Conservation (phyloP, 2,113 vertebrate species). For the Apteryx mantelli region DNA sequence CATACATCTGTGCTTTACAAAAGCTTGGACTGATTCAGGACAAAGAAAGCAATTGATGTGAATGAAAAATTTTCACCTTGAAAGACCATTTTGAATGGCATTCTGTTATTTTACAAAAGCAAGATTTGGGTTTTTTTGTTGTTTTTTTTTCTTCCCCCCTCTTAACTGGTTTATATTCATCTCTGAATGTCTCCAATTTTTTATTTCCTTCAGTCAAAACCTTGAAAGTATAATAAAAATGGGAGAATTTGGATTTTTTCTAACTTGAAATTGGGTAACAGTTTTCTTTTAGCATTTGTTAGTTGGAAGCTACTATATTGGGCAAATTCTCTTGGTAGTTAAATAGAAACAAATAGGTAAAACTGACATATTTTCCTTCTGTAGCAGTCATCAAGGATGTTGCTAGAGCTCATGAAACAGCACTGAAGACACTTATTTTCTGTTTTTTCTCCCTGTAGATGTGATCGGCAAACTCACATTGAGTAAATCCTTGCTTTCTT, state of each 20-base stretch:
- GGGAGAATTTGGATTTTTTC: background rate
- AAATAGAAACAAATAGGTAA: conserved; percentile 10
- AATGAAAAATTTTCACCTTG: conserved; percentile 59
- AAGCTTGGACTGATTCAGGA: conserved; percentile 66
- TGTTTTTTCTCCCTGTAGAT: background rate
- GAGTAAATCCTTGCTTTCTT: background rate
- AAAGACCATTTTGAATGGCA: conserved; percentile 66
- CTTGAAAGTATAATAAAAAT: conserved; percentile 12
- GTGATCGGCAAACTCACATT: background rate
- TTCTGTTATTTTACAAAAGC: conserved; percentile 66
- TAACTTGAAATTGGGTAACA: conserved; percentile 18
- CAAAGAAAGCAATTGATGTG: conserved; percentile 56
- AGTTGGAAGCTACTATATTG: conserved; percentile 39
- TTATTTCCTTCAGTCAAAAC: conserved; percentile 60
- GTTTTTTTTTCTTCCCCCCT: background rate
- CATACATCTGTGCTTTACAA: conserved; percentile 47
- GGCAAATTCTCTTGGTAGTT: conserved; percentile 29
- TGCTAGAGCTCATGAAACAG: conserved; percentile 65
- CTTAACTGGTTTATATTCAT: conserved; percentile 33
- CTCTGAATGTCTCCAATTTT: conserved; percentile 48
- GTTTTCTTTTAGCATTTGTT: background rate
- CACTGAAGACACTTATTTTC: background rate
- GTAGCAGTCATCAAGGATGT: conserved; percentile 60
- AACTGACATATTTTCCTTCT: background rate
- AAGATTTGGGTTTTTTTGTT: background rate